Evolutionary conservation across 2,888 invertebrate species (phyloP), one percentile per base, ranked within the genome.

Genomic region (Zootermopsis nevadensis): DNA sequence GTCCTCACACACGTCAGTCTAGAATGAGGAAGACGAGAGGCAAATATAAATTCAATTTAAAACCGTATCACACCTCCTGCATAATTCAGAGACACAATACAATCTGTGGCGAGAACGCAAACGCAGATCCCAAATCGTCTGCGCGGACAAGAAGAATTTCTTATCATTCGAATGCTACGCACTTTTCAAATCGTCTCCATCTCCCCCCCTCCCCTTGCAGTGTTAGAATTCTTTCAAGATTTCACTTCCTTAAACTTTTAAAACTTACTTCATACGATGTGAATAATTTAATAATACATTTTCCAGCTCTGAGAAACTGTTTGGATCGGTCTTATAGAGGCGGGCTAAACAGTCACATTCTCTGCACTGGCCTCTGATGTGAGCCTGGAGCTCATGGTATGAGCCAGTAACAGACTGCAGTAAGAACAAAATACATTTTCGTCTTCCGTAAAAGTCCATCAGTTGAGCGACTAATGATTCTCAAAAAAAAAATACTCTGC

Each of bases 41-140:
- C 22, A 33, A 69, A 69, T 69, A 69, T 33, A 33, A 69, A 69
- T 33, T 69, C 69, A 69, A 69, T 69, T 69, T 69, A 31, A 69
- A 69, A 69, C 31, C 69, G 69, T 69, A 69, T 69, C 69, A 22
- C 69, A 69, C 22, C 30, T 10, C 31, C 33, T 69, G 69, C 69
- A 69, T 69, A 69, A 30, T 69, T 31, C 31, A 69, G 69, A n/a
- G 27, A 60, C 60, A 60, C n/a, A 33, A 15, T 69, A 7, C 69
- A 33, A n/a, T 7, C 7, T 33, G 22, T n/a, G 60, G 27, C n/a
- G 33, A 27, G 19, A 19, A 33, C 4, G 31, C 10, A 33, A 69
- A 69, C 3, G 33, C 69, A 31, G 15, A 69, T n/a, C 22, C 31
- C 22, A 22, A 15, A 69, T 10, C 69, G 31, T 31, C 33, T 33